A percentile compares a stretch with the other conserved stretches of the same genome.
Conservation (phyloP, 2,113 vertebrate genomes). For the Hoplias malabaricus region DNA sequence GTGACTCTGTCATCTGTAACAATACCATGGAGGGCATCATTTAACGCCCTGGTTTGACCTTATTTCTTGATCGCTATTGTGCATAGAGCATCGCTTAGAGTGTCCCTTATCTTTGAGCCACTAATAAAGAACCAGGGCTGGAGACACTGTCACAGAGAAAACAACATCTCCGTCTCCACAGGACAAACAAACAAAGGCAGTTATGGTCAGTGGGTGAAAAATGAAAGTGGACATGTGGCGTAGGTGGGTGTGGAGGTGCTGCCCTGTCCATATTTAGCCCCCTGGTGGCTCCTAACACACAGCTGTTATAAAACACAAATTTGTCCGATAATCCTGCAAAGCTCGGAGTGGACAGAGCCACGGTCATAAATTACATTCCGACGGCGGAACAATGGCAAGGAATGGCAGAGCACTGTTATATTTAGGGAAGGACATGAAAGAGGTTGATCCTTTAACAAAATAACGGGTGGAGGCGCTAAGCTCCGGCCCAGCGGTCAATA, state of each 20-base stretch:
- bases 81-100: too few species aligned
- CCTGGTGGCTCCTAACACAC: slow-evolving; percentile 79
- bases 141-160: neutral
- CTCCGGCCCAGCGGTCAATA: slow-evolving; percentile 72
- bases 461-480: slow-evolving; percentile 75
- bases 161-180: neutral
- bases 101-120: too few species aligned
- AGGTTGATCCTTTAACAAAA: slow-evolving; percentile 77
- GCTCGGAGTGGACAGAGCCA: slow-evolving; percentile 74
- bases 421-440: slow-evolving; percentile 76
- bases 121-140: neutral
- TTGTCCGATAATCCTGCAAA: slow-evolving; percentile 81
- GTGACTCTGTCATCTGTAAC: too few species aligned
- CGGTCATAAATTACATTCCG: slow-evolving; percentile 78
- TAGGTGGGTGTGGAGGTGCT: slow-evolving; percentile 43
- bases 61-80: too few species aligned
- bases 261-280: slow-evolving; percentile 81
- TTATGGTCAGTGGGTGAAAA: slow-evolving; percentile 60
- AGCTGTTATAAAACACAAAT: slow-evolving; percentile 86
- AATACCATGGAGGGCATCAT: too few species aligned
- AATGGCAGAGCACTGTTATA: slow-evolving; percentile 67
- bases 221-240: slow-evolving; percentile 69
- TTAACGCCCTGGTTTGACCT: too few species aligned
- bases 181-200: neutral
- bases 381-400: slow-evolving; percentile 65